A percentile compares a stretch with the other conserved stretches of the same genome.
Evolutionary conservation across 2,888 invertebrate species (phyloP).

Genomic region (Thymelicus acteon): DNA sequence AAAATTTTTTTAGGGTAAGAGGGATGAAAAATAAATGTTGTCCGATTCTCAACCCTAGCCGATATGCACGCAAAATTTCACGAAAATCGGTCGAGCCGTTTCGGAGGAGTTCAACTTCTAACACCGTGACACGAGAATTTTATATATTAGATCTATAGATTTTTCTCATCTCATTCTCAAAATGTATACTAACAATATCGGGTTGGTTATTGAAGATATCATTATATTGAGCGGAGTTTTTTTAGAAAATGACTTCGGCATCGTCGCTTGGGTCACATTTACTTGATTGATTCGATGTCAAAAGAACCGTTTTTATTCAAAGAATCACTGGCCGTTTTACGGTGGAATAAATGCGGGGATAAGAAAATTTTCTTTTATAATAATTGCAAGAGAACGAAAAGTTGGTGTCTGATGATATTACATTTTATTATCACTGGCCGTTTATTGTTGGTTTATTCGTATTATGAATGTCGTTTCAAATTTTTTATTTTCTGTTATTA

Average conservation of each 20-base stretch:
- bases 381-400: constrained; percentile 35
- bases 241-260: constrained; percentile 15
- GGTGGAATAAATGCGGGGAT: constrained; percentile 53
- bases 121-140: no score
- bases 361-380: constrained; percentile 40
- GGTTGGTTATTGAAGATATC: constrained; percentile 16
- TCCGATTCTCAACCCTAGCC: no score
- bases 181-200: constrained; percentile 18
- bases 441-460: constrained; percentile 23
- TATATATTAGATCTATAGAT: no score
- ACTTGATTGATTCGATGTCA: constrained; percentile 59
- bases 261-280: constrained; percentile 55
- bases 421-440: constrained; percentile 20
- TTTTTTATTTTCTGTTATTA: neutral
- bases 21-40: no score
- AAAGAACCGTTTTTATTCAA: constrained; percentile 58
- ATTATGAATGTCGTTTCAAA: constrained; percentile 3
- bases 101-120: no score
- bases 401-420: constrained; percentile 38
- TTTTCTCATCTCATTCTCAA: neutral
- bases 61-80: no score
- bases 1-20: no score
- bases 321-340: constrained; percentile 51
- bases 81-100: no score
- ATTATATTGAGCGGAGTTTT: constrained; percentile 13